Evolutionary conservation across 2,888 invertebrate species (phyloP), one percentile per base, ranked within the genome.

Genomic region (Philonicus albiceps): DNA sequence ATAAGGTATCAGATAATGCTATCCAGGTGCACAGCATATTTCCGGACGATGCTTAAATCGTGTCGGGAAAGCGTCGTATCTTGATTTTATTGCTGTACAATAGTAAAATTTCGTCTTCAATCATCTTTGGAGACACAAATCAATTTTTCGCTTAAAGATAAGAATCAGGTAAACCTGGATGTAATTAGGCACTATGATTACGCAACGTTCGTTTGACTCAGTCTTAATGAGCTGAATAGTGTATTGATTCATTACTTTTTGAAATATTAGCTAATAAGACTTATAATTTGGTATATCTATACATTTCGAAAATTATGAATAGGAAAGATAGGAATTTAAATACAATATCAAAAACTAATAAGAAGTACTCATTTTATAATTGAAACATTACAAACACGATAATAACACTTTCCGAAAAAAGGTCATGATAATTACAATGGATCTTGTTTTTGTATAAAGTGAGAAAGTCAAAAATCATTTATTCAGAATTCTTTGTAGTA

Each of bases 131-230:
- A 64, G 80, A 27, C 31, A 80, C 19, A 55, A 81, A 55, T 55
- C 81, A 81, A 55, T 81, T 55, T 81, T 81, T 53, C 81, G 55
- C 64, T 22, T 64, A 34, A n/a, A 55, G 64, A 64, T 64, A 64
- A 64, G 64, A 27, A 64, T 19, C 19, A 8, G 30, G 37, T 19
- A 13, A 34, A 49, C 13, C 16, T 53, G 53, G 30, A 4, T 34
- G 81, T 55, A 81, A 81, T 81, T 81, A 81, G 31, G 34, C 55
- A 34, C 13, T n/a, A 13, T 53, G 19, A 31, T 30, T 22, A 53
- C 27, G 49, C 55, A 55, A 81, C 34, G 55, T 19, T 31, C 40
- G 40, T 31, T 55, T 27, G 49, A 64, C 5, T 64, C 81, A 55
- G 37, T 49, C 49, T 22, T 49, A 78, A 49, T 78, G 30, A 78